A percentile compares a stretch with the other conserved stretches of the same genome.
These are phyloP conservation scores for Microplitis deprimator DNA, from an alignment of 2,888 invertebrate genomes.

Conservation along the genomic window DNA sequence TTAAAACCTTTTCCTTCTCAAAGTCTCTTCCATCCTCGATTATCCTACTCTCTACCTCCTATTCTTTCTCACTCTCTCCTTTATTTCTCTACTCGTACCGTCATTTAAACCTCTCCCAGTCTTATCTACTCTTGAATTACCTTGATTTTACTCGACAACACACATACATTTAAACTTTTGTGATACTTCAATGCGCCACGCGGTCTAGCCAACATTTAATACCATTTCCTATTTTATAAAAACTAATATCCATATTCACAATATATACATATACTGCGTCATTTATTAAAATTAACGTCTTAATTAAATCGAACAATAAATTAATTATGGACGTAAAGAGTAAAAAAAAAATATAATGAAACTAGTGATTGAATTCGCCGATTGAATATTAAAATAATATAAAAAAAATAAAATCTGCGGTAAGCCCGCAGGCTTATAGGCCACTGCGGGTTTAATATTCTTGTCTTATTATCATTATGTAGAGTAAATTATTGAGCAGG, in stretches of 20 bases:
- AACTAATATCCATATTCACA: not conserved
- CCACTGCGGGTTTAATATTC: constrained; percentile 61
- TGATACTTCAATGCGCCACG: constrained; percentile 44
- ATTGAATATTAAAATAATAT: not conserved
- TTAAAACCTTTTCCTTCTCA: constrained; percentile 10
- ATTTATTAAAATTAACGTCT: not conserved
- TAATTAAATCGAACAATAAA: not conserved
- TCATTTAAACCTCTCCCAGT: constrained; percentile 1
- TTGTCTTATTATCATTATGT: constrained; percentile 27
- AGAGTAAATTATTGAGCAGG: constrained; percentile 50
- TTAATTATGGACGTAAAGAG: not conserved
- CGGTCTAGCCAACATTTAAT: constrained; percentile 42
- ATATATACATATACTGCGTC: not conserved
- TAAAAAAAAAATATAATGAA: not conserved
- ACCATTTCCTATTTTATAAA: not conserved
- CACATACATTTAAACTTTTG: constrained; percentile 18
- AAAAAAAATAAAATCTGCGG: constrained; percentile 52
- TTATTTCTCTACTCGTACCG: not conserved
- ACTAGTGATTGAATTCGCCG: not conserved
- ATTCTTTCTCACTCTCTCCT: not conserved
- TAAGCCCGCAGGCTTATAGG: constrained; percentile 66
- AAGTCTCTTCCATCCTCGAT: not conserved
- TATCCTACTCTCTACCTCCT: not conserved
- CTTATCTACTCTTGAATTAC: not conserved
- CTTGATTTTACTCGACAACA: constrained; percentile 11